Base-by-base conservation (phyloP, 2,113 vertebrate species). In the Eretmodus cyanostictus region DNA sequence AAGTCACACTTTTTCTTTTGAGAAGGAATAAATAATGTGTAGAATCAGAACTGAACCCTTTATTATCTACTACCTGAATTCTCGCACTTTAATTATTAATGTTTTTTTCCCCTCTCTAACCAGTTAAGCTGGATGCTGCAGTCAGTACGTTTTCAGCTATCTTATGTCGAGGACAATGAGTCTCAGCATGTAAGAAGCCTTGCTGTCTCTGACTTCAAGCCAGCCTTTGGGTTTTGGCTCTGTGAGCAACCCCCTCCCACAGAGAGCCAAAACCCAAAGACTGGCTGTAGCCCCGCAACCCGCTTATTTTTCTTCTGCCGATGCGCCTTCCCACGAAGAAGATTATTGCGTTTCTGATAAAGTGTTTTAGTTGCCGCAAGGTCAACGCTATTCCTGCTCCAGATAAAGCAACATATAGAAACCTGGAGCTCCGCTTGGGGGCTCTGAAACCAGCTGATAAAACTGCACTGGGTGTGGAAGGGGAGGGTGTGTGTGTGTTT, bases 271-370 rank as follows among this genome's bases (percentile, higher is more conserved):
- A 66, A 40, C 83, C 86, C 79, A 84, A 61, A 84, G 49, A 88
- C 90, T 88, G 6, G 38, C 45, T 53, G n/a, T 45, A 80, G 29
- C 76, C 82, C 36, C 22, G 6, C 86, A 80, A 59, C 90, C 51
- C 71, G 3, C 85, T 86, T 87, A 71, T 86, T 91, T 68, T 80
- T 53, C 42, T 85, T 45, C 54, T 55, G 89, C 86, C 80, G 87
- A 91, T 85, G 89, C 53, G 57, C 88, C 91, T 93, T 71, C 90
- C 68, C 19, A 40, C 29, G 40, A 87, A 94, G 92, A 79, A 91
- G 91, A 96, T 95, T 95, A 94, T 90, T 91, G 91, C 80, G 83
- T 54, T 80, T 57, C 82, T 83, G 95, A 96, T 96, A 94, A 95
- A 95, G 91, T 91, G 92, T 95, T 93, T 93, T 91, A 90, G 88